Evolutionary conservation across 2,888 invertebrate genomes (phyloP).

Genomic region (Cynaeus angustus): DNA sequence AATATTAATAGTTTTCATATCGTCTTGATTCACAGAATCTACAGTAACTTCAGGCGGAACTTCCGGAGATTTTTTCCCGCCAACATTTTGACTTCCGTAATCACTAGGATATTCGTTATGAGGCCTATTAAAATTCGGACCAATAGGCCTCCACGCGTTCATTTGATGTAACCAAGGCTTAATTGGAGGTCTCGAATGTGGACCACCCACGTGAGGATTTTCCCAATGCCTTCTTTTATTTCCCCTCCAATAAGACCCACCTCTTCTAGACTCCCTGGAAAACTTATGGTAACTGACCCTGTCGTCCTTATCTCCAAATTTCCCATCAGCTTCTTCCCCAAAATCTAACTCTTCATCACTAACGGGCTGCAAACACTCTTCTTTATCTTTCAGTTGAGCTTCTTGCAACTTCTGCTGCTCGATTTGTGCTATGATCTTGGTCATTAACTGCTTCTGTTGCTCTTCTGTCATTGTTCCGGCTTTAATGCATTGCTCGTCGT

Average conservation of each 20-base stretch:
- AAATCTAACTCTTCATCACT: constrained; percentile 69
- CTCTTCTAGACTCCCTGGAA: constrained; percentile 46
- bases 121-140: constrained; percentile 49
- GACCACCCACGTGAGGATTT: constrained; percentile 48
- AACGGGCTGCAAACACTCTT: constrained; percentile 72
- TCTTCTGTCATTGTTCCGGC: constrained; percentile 83
- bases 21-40: constrained; percentile 75
- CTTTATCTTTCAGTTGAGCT: constrained; percentile 82
- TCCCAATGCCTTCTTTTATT: constrained; percentile 48
- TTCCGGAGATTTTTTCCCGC: constrained; percentile 56
- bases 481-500: constrained; percentile 86
- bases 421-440: constrained; percentile 85
- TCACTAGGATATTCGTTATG: constrained; percentile 23
- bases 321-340: constrained; percentile 43
- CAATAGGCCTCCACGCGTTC: constrained; percentile 59
- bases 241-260: constrained; percentile 56
- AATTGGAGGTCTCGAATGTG: constrained; percentile 52
- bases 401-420: constrained; percentile 85
- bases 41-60: constrained; percentile 49
- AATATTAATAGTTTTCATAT: constrained; percentile 87
- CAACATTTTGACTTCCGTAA: constrained; percentile 27
- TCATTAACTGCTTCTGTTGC: constrained; percentile 84
- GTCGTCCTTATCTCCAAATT: constrained; percentile 55
- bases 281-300: constrained; percentile 28
- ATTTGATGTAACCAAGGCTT: constrained; percentile 59